Conservation (phyloP, 2,113 vertebrate genomes). For the Tachysurus fulvidraco region DNA sequence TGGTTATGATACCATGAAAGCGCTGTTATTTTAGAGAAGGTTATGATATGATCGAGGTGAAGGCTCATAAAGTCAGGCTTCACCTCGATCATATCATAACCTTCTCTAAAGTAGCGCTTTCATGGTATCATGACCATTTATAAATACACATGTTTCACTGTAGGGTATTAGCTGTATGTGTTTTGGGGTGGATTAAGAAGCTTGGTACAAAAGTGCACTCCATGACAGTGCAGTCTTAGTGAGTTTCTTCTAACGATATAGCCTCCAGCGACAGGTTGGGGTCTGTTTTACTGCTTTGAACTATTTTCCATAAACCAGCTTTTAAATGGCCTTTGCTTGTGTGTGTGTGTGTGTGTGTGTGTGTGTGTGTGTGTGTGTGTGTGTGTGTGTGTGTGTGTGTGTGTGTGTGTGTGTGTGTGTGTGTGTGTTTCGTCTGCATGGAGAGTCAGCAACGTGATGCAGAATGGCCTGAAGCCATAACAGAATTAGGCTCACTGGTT, state of each 20-base stretch:
- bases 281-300: slow-evolving; percentile 58
- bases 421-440: slow-evolving; percentile 22
- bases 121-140: too few relatives aligned
- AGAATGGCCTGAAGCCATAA: slow-evolving; percentile 48
- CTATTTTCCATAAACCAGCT: slow-evolving; percentile 57
- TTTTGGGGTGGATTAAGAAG: not conserved
- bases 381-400: slow-evolving; percentile 24
- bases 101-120: too few relatives aligned
- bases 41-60: not conserved
- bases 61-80: too few relatives aligned
- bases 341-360: slow-evolving; percentile 27
- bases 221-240: not conserved
- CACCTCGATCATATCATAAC: too few relatives aligned
- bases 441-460: slow-evolving; percentile 44
- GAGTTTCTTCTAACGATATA: slow-evolving; percentile 10
- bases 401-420: slow-evolving; percentile 26
- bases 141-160: not conserved
- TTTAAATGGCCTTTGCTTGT: slow-evolving; percentile 40
- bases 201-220: not conserved
- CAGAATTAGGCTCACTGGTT: slow-evolving; percentile 60
- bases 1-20: not conserved
- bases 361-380: slow-evolving; percentile 33
- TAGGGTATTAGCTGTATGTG: not conserved
- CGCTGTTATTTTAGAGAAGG: not conserved
- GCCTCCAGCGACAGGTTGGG: slow-evolving; percentile 57